phyloP scores from a whole-genome alignment of 2,888 invertebrate species.

The Tetanocera ferruginea region DNA sequence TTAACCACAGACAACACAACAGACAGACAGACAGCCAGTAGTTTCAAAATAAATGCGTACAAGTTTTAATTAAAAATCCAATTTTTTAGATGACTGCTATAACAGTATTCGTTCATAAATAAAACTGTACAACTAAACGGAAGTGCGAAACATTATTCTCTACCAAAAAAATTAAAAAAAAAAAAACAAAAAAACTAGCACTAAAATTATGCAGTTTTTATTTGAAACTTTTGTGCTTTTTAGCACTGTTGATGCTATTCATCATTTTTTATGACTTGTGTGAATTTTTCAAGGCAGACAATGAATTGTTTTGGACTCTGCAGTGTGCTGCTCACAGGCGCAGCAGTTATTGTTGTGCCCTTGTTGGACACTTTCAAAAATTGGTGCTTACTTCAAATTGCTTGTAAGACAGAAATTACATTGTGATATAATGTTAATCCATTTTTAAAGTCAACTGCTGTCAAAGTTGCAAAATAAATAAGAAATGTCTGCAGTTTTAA shows the following conservation, averaged over 20 bases:
- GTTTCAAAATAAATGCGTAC: background rate
- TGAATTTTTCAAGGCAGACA: background rate
- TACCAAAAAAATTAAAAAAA: too few species aligned
- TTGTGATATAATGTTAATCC: too few species aligned
- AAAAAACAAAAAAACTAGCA: background rate
- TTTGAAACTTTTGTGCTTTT: background rate
- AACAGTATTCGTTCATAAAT: background rate
- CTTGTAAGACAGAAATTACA: background rate
- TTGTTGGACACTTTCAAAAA: background rate
- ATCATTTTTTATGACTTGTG: slow-evolving; percentile 15
- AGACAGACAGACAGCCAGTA: background rate
- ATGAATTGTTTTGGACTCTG: background rate
- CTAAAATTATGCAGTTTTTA: slow-evolving; percentile 1
- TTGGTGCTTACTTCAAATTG: background rate
- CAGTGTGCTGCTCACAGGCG: too few species aligned
- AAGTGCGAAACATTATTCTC: slow-evolving; percentile 52
- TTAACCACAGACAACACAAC: background rate
- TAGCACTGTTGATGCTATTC: background rate
- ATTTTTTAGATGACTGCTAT: background rate
- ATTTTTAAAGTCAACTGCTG: too few species aligned
- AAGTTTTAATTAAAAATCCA: background rate
- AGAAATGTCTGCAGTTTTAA: too few species aligned
- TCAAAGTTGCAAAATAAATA: too few species aligned
- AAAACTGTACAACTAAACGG: slow-evolving; percentile 40
- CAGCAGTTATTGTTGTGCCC: background rate